These are phyloP conservation scores for Catalaphyllia jardinei DNA, from an alignment of 64 coral and sea anemone genomes.

Conservation along the genomic window DNA sequence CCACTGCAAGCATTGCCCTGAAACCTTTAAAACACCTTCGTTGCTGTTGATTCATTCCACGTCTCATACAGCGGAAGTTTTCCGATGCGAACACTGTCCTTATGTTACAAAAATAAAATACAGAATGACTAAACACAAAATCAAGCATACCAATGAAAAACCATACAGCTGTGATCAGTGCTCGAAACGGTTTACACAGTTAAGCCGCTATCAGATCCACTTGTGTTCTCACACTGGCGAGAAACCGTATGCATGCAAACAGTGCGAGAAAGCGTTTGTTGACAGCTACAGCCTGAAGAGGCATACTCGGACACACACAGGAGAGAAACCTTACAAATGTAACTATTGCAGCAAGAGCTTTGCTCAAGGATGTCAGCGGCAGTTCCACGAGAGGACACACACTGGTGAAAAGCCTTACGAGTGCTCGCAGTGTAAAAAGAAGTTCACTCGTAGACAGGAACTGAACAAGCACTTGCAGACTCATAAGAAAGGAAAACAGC, in stretches of 20 bases:
- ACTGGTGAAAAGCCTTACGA: background rate
- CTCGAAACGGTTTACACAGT: background rate
- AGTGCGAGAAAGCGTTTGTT: conserved; percentile 11
- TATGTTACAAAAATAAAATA: background rate
- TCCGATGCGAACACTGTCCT: background rate
- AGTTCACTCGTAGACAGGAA: background rate
- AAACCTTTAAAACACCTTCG: background rate
- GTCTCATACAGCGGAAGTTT: background rate
- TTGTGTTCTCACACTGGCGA: background rate
- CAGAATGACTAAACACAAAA: background rate
- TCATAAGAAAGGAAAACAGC: background rate
- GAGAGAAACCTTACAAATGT: conserved; percentile 17
- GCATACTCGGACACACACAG: background rate
- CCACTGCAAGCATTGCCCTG: background rate
- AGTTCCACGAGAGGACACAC: conserved; percentile 18
- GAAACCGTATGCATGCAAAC: background rate
- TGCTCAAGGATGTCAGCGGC: conserved; percentile 8
- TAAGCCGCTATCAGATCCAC: background rate
- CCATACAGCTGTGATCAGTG: background rate
- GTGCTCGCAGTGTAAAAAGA: conserved; percentile 8
- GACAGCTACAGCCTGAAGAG: conserved; percentile 1
- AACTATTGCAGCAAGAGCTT: conserved; percentile 5
- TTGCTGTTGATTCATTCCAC: background rate
- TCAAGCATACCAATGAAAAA: background rate
- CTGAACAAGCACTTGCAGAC: background rate